These are phyloP conservation scores for Boleophthalmus pectinirostris DNA, from an alignment of 2,113 vertebrate species.

Conservation along the genomic window DNA sequence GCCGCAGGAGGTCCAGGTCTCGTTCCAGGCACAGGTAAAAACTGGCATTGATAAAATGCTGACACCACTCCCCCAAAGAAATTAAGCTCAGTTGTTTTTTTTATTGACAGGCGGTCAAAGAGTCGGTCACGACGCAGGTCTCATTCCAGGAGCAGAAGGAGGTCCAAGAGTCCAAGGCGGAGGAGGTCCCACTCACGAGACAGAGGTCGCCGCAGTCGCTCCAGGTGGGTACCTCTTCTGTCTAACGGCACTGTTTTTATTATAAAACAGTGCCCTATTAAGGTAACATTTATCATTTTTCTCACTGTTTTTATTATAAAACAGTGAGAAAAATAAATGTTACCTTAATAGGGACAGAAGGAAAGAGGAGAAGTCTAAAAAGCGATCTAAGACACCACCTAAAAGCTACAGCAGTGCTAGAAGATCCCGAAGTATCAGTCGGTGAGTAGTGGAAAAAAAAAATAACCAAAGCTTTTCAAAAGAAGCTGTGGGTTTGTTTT, in stretches of 20 bases:
- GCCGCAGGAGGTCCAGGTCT: slow-evolving; percentile 90
- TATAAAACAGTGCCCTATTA: too few relatives aligned
- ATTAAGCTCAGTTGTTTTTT: not conserved
- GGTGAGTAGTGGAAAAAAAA: slow-evolving; percentile 70
- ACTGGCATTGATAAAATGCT: not conserved
- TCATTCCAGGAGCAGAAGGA: slow-evolving; percentile 89
- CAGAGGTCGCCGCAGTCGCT: slow-evolving; percentile 85
- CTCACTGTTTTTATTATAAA: not conserved
- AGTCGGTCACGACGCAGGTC: slow-evolving; percentile 91
- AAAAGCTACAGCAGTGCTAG: slow-evolving; percentile 97
- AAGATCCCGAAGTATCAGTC: slow-evolving; percentile 90
- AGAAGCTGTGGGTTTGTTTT: not conserved
- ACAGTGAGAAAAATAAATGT: too few relatives aligned
- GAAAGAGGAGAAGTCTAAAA: slow-evolving; percentile 95
- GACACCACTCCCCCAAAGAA: not conserved
- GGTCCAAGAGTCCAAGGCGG: slow-evolving; percentile 92
- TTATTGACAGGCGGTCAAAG: slow-evolving; percentile 83
- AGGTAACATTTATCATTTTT: not conserved
- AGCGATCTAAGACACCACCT: slow-evolving; percentile 96
- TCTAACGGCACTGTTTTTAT: too few relatives aligned
- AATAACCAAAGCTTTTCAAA: not conserved
- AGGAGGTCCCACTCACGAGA: slow-evolving; percentile 90
- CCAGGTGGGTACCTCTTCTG: slow-evolving; percentile 74
- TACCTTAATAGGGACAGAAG: slow-evolving; percentile 84
- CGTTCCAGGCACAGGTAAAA: slow-evolving; percentile 91